These are phyloP conservation scores for Tragelaphus imberbis DNA, from an alignment of 2,113 vertebrate genomes.

Conservation along the genomic window DNA sequence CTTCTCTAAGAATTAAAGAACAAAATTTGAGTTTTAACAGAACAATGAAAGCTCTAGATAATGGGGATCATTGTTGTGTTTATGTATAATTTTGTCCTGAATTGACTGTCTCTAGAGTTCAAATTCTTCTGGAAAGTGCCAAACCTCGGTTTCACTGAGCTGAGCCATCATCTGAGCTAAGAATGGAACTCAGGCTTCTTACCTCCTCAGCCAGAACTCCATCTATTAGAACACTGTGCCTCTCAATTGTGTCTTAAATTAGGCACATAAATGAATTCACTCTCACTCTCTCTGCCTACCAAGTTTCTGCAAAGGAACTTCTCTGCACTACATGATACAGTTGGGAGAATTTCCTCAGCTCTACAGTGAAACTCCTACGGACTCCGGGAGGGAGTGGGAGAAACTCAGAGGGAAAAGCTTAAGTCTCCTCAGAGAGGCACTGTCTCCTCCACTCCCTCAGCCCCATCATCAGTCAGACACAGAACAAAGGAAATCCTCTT, in stretches of 20 bases:
- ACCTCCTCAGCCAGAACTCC: conserved; percentile 65
- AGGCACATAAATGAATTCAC: conserved; percentile 72
- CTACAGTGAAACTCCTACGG: conserved; percentile 55
- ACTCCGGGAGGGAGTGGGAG: conserved; percentile 45
- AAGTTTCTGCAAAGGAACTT: conserved; percentile 62
- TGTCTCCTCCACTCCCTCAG: fast-evolving
- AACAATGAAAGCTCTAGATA: conserved; percentile 45
- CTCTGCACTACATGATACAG: conserved; percentile 29
- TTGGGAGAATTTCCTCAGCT: conserved; percentile 68
- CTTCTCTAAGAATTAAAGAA: conserved; percentile 73
- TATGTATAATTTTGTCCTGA: conserved; percentile 59
- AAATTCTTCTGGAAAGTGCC: conserved; percentile 54
- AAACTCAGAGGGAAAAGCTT: conserved; percentile 34
- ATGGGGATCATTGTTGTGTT: conserved; percentile 30
- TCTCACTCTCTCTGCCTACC: conserved; percentile 69
- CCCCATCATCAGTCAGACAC: neutral
- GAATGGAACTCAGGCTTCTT: conserved; percentile 67
- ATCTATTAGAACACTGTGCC: conserved; percentile 73
- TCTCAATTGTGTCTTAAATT: conserved; percentile 74
- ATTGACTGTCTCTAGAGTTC: conserved; percentile 62
- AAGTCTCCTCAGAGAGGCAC: conserved; percentile 35
- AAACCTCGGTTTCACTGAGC: conserved; percentile 24
- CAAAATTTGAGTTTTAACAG: conserved; percentile 47
- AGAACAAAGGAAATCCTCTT: conserved; percentile 30
- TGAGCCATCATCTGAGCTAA: conserved; percentile 62